Conservation (phyloP, 2,113 vertebrate species). For the Camarhynchus parvulus region DNA sequence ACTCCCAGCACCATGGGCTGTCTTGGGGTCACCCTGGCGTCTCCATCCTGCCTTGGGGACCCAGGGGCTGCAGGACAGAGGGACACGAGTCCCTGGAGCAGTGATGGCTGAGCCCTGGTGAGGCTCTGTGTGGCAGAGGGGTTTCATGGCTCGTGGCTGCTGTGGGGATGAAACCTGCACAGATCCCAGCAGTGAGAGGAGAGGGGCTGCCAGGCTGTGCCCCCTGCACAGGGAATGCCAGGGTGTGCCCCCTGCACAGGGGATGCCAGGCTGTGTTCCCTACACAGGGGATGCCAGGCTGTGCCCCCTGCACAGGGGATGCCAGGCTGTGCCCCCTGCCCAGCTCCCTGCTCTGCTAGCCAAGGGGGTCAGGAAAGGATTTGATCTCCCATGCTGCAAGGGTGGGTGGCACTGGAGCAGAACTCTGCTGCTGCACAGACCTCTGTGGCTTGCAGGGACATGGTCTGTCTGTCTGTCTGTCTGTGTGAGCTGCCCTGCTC, state of each 20-base stretch:
- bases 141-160: neutral
- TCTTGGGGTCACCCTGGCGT: neutral
- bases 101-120: neutral
- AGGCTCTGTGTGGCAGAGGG: accelerated
- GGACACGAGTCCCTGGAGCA: accelerated
- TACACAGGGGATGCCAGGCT: too few species aligned
- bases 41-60: neutral
- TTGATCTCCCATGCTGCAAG: neutral
- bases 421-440: neutral
- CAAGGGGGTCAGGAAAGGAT: neutral
- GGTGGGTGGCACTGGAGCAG: too few species aligned
- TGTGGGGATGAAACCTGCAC: neutral
- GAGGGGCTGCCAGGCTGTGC: too few species aligned
- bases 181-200: too few species aligned
- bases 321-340: neutral
- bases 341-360: neutral
- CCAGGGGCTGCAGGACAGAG: neutral
- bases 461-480: neutral
- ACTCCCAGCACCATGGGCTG: accelerated
- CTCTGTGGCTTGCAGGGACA: neutral
- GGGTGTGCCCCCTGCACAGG: too few species aligned
- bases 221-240: too few species aligned
- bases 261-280: too few species aligned
- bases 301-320: too few species aligned
- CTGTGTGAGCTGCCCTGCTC: neutral